Conservation (phyloP, 2,113 vertebrate genomes). For the Gavia stellata region DNA sequence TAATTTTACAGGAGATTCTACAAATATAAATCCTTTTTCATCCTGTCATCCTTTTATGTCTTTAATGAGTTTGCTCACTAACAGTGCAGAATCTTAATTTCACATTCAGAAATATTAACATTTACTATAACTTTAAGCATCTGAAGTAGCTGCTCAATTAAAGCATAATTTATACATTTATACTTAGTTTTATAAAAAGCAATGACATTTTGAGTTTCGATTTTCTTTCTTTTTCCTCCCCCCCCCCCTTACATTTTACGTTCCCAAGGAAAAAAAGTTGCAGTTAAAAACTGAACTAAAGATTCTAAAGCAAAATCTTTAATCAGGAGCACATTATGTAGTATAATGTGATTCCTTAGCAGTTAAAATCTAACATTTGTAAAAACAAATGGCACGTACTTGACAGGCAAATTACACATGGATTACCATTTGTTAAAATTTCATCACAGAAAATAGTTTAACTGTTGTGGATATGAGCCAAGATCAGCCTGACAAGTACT, state of each 20-base stretch:
- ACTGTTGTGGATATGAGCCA: constrained; percentile 53
- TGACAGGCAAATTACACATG: constrained; percentile 65
- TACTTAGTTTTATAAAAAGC: constrained; percentile 28
- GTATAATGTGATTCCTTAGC: constrained; percentile 5
- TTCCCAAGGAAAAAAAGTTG: background rate
- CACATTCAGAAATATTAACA: constrained; percentile 71
- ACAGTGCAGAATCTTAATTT: constrained; percentile 73
- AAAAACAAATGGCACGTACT: constrained; percentile 59
- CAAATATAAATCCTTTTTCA: constrained; percentile 78
- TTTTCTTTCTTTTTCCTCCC: background rate
- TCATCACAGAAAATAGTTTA: constrained; percentile 68
- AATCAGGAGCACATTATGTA: constrained; percentile 40
- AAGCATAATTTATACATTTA: constrained; percentile 18
- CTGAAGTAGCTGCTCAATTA: constrained; percentile 69
- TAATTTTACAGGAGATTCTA: constrained; percentile 74
- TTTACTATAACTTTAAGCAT: constrained; percentile 62
- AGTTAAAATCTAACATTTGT: constrained; percentile 51
- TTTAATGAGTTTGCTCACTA: constrained; percentile 77
- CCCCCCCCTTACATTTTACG: background rate
- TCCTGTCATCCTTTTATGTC: constrained; percentile 72
- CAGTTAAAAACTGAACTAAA: background rate
- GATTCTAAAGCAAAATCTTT: background rate
- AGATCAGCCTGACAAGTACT: constrained; percentile 63
- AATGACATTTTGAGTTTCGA: background rate
- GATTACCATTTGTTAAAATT: constrained; percentile 70